phyloP scores from a whole-genome alignment of 2,797 vertebrate genomes.

The Sebastes itinus region DNA sequence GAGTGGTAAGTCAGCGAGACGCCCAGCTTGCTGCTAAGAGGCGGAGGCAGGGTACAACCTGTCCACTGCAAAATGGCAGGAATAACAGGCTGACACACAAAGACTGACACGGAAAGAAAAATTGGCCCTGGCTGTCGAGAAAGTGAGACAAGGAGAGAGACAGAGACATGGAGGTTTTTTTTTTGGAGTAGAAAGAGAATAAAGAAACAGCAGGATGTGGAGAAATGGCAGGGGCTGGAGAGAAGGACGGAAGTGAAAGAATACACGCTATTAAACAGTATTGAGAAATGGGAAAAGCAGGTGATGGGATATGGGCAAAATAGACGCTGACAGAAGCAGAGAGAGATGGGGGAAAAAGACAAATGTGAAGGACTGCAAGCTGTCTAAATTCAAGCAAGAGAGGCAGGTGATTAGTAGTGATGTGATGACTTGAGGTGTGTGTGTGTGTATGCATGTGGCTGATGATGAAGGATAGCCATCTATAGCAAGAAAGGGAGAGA shows the following conservation, averaged over 20 bases:
- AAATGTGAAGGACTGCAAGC: conserved; percentile 29
- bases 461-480: conserved; percentile 63
- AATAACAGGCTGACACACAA: conserved; percentile 44
- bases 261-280: conserved; percentile 23
- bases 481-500: conserved; percentile 8
- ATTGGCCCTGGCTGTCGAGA: conserved; percentile 22
- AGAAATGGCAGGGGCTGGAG: conserved; percentile 22
- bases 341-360: conserved; percentile 2
- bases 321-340: conserved; percentile 14
- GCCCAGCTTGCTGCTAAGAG: conserved; percentile 16
- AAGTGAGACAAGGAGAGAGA: conserved; percentile 34
- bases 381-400: conserved; percentile 37
- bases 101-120: conserved; percentile 22
- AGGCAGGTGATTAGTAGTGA: conserved; percentile 46
- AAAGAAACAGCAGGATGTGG: conserved; percentile 19
- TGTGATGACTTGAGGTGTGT: conserved; percentile 44
- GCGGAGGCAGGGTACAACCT: conserved; percentile 20
- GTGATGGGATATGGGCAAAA: conserved; percentile 18
- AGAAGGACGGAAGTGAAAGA: conserved; percentile 21
- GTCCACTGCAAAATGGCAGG: conserved; percentile 35
- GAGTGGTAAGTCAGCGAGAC: conserved; percentile 11
- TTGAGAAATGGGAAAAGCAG: conserved; percentile 14
- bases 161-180: background rate
- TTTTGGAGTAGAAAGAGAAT: conserved; percentile 35
- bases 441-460: conserved; percentile 6